Evolutionary conservation across 2,113 vertebrate species (phyloP).

Genomic region (Grammomys dolichurus): DNA sequence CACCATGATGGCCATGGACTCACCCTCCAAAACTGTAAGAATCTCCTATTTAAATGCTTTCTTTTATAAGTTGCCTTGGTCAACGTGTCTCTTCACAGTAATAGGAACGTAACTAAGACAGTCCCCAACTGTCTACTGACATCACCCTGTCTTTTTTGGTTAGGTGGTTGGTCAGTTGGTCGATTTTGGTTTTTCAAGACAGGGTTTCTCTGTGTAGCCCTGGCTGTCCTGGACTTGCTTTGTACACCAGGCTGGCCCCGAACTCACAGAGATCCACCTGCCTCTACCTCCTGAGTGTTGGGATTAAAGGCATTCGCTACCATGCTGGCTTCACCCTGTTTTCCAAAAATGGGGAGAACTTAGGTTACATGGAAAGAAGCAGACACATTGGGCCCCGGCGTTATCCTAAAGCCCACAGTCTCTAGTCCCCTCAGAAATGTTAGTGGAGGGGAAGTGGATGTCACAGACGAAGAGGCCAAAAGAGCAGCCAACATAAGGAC

Average conservation of each 20-base stretch:
- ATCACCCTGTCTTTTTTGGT: background rate
- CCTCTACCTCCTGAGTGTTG: background rate
- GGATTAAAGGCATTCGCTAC: background rate
- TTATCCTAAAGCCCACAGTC: background rate
- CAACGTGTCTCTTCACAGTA: background rate
- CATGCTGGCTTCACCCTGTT: background rate
- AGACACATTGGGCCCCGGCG: accelerated
- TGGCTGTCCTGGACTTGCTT: no score
- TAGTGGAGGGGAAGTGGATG: no score
- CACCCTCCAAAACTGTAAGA: background rate
- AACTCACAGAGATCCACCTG: no score
- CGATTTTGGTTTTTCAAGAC: no score
- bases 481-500: background rate
- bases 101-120: background rate
- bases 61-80: background rate
- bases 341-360: background rate
- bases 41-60: background rate
- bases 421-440: background rate
- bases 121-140: background rate
- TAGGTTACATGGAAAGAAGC: background rate
- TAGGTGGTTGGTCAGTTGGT: no score
- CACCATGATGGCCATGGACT: background rate
- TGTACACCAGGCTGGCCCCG: no score
- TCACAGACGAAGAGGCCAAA: background rate
- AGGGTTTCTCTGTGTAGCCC: no score